Conservation (phyloP, 2,113 vertebrate species). For the Ailuropoda melanoleuca region DNA sequence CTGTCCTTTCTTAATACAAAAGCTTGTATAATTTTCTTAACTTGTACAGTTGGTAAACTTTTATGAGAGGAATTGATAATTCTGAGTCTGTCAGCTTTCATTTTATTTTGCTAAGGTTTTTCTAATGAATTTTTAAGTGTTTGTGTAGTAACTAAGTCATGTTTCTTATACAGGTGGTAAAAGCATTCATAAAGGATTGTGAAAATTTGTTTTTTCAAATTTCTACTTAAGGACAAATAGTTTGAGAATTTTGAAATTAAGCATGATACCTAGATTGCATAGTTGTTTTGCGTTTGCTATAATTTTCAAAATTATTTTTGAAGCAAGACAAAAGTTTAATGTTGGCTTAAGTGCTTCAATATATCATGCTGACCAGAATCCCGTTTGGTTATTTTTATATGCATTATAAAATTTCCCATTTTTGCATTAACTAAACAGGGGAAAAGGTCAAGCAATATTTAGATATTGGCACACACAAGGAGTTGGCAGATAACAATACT, state of each 20-base stretch:
- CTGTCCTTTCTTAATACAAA: constrained; percentile 91
- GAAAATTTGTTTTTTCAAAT: constrained; percentile 41
- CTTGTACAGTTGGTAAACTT: constrained; percentile 94
- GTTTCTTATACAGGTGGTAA: constrained; percentile 77
- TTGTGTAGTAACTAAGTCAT: constrained; percentile 73
- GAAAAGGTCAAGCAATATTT: background rate
- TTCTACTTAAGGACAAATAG: constrained; percentile 68
- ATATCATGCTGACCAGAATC: background rate
- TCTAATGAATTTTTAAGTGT: constrained; percentile 81
- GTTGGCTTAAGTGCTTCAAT: constrained; percentile 43
- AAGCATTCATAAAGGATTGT: constrained; percentile 74
- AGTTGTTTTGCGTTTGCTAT: constrained; percentile 56
- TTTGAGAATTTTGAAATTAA: constrained; percentile 62
- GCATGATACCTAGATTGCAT: constrained; percentile 75
- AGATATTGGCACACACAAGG: constrained; percentile 9
- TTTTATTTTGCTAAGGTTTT: constrained; percentile 88
- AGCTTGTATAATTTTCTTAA: constrained; percentile 98
- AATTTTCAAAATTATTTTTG: constrained; percentile 65
- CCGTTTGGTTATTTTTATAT: constrained; percentile 28
- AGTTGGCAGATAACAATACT: background rate
- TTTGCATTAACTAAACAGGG: constrained; percentile 24
- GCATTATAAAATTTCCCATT: constrained; percentile 34
- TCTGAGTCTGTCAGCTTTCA: constrained; percentile 85
- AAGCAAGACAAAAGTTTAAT: constrained; percentile 53
- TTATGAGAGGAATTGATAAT: constrained; percentile 89